phyloP scores from a whole-genome alignment of 37 sponge, comb jelly and placozoan species.

The Mnemiopsis leidyi region DNA sequence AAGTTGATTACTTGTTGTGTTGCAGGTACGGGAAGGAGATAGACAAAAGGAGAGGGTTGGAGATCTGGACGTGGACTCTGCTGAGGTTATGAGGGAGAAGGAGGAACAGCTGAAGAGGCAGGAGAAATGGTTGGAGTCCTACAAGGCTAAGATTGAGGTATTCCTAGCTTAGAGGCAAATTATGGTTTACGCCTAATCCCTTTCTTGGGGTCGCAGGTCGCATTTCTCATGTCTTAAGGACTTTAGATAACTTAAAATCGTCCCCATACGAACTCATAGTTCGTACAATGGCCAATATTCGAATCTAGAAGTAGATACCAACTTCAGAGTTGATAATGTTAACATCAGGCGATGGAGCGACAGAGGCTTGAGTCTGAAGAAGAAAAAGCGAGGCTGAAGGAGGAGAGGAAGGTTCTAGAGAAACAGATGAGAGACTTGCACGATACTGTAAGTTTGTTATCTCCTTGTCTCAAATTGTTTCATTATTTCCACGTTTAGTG shows the following conservation, averaged over 20 bases:
- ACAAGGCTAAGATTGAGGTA: conserved; percentile 65
- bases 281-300: too few relatives aligned
- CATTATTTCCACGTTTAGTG: background rate
- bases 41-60: conserved; percentile 61
- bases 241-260: too few relatives aligned
- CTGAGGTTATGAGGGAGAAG: conserved; percentile 1
- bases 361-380: background rate
- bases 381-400: conserved; percentile 28
- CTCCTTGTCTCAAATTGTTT: background rate
- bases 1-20: too few relatives aligned
- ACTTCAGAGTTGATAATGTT: too few relatives aligned
- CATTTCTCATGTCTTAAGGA: too few relatives aligned
- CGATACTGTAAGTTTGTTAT: conserved; percentile 20
- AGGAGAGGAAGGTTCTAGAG: conserved; percentile 33
- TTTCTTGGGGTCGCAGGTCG: too few relatives aligned
- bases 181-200: too few relatives aligned
- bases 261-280: too few relatives aligned
- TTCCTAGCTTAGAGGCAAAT: too few relatives aligned
- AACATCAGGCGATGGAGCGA: conserved; percentile 15
- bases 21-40: conserved; percentile 30
- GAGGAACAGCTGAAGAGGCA: conserved; percentile 61
- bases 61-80: conserved; percentile 24
- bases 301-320: too few relatives aligned
- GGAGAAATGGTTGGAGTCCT: background rate
- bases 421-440: conserved; percentile 45